Base-by-base conservation (phyloP, 2,888 invertebrate genomes). In the Ommatoiulus sabulosus region DNA sequence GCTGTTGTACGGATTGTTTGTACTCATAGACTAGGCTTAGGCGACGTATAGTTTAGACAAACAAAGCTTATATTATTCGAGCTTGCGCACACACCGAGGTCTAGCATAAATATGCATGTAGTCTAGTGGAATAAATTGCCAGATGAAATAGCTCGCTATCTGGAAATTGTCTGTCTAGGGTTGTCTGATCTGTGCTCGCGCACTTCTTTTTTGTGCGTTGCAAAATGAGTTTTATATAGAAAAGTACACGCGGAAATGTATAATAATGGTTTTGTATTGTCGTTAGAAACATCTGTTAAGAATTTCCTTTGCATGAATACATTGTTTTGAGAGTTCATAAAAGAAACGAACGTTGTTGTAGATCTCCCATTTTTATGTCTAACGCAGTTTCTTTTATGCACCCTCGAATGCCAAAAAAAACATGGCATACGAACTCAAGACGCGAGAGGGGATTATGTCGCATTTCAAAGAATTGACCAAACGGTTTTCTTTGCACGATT, bases 281-380 rank as follows among this genome's bases (percentile, higher is more conserved):
- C 80, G 80, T 80, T 80, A 80, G 80, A 80, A 80, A 80, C 80
- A 80, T 80, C 80, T 80, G 80, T 80, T 80, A 80, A 80, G 80
- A 80, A 80, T 80, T 80, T 80, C 80, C 15, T 80, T 80, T 80
- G 80, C 80, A 80, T 80, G 80, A 80, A 80, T 80, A 80, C 80
- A 80, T 80, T 80, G 80, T 35, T 80, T 80, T 80, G 80, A 43
- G 72, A 72, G 80, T 80, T 80, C 80, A 80, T 80, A 80, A 80
- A 80, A 80, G 35, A 35, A 43, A 15, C 35, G 80, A 35, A 43
- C 15, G 35, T 43, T 80, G 80, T 80, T 12, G 80, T 43, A 80
- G 8, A 80, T 80, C 80, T 43, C 24, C 15, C 35, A 80, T 80
- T 43, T 63, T 80, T 80, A 80, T 80, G 4, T 80, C 80, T 0